Base-by-base conservation (phyloP, 1,140 invertebrate genomes). In the Grapholita molesta region DNA sequence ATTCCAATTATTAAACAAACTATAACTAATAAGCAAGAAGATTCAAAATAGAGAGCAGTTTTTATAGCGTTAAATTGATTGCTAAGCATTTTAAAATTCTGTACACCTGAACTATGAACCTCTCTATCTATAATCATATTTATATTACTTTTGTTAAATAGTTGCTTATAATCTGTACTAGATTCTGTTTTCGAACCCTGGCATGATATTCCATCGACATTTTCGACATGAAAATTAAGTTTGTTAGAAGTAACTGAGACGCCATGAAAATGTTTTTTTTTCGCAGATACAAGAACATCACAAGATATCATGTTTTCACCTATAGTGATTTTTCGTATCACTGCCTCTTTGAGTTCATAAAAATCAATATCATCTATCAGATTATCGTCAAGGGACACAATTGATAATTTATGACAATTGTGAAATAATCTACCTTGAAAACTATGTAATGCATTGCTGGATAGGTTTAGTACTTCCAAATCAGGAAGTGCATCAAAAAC, bases 121-220 rank as follows among this genome's bases (percentile, higher is more conserved):
- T 57, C 23, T 11, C 53, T 6, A 8, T 12, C 12, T 28, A 0
- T 23, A 8, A 9, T 33, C 12, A 11, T 11, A 11, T 33, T 33
- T 33, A 11, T 33, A 33, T 33, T 33, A 11, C 32, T 11, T 8
- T 11, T 33, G 32, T 33, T 11, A 33, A 33, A 7, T 23, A 1
- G 23, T 24, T 53, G 48, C n/a, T n/a, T n/a, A 48, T 53, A 23
- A 18, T 57, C 2, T 57, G 23, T 23, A 11, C n/a, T 57, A 3
- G 23, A n/a, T 12, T 28, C 53, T 4, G 12, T n/a, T 24, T 57
- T 25, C 12, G 9, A 57, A 1, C 53, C 53, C 12, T 25, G 11
- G 24, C 53, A 57, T 57, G 53, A 57, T 25, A 57, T 57, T 25
- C 53, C 53, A 57, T 57, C 53, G 12, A 57, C 53, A 25, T 57